Conservation (phyloP, 1,140 invertebrate genomes). For the Lethocerus indicus region DNA sequence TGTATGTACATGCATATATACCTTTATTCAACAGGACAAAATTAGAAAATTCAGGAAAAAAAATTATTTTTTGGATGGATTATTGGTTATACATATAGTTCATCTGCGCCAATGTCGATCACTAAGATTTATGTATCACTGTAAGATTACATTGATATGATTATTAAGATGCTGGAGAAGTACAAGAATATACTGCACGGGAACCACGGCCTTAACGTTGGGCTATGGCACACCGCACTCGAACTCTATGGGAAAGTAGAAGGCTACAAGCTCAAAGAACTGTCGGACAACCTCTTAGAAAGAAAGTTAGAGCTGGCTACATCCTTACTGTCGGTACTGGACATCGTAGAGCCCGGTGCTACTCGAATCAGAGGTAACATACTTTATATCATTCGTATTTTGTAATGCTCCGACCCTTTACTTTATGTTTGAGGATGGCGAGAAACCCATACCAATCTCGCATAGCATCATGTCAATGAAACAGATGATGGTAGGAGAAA, state of each 20-base stretch:
- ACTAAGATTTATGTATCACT: not conserved
- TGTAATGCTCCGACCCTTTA: too few relatives aligned
- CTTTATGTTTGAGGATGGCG: not conserved
- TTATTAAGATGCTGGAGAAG: conserved; percentile 31
- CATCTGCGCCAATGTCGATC: not conserved
- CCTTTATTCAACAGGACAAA: not conserved
- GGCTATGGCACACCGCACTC: conserved; percentile 40
- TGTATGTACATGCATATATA: not conserved
- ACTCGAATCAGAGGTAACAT: conserved; percentile 42
- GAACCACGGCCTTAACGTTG: conserved; percentile 41
- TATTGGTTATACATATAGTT: not conserved
- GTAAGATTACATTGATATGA: not conserved
- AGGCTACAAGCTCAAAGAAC: conserved; percentile 48
- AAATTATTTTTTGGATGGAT: not conserved
- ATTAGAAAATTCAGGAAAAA: not conserved
- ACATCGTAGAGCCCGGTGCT: conserved; percentile 49
- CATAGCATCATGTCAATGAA: not conserved
- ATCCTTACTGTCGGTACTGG: conserved; percentile 42
- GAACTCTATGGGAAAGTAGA: conserved; percentile 58
- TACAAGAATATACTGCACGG: conserved; percentile 51
- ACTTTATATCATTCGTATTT: not conserved
- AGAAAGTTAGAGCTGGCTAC: conserved; percentile 48
- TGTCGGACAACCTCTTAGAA: conserved; percentile 40
- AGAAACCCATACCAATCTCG: not conserved
- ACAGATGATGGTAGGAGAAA: not conserved